phyloP scores from a whole-genome alignment of 2,888 invertebrate species.

The Netelia fuscicornis region DNA sequence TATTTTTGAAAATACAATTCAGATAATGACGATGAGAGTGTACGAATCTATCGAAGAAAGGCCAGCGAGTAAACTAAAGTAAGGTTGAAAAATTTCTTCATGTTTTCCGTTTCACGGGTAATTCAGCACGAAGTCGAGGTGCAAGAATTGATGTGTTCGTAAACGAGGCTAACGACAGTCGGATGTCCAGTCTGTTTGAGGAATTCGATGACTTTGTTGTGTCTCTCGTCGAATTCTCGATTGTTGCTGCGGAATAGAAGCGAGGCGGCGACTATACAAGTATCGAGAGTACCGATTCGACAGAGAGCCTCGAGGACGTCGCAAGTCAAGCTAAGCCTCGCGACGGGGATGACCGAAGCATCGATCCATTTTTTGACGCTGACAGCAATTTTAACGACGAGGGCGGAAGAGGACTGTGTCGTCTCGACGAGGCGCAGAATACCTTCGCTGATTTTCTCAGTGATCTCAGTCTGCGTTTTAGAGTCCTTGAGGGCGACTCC shows the following conservation, averaged over 20 bases:
- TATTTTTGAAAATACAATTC: neutral
- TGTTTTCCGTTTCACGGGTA: neutral
- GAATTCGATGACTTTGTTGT: conserved; percentile 26
- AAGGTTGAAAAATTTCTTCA: neutral
- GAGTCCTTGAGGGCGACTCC: conserved; percentile 32
- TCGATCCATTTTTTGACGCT: conserved; percentile 61
- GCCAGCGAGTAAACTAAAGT: no score
- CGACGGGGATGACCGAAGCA: neutral
- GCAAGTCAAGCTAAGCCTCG: neutral
- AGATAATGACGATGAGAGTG: neutral
- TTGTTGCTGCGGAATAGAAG: conserved; percentile 27
- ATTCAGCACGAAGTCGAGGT: neutral
- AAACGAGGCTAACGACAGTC: conserved; percentile 46
- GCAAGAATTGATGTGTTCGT: conserved; percentile 31
- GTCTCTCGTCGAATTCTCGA: conserved; percentile 11
- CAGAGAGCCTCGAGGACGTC: conserved; percentile 60
- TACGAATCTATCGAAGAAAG: no score
- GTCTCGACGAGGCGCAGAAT: conserved; percentile 50
- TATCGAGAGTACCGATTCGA: conserved; percentile 11
- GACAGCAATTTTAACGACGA: conserved; percentile 32
- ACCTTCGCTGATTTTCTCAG: conserved; percentile 35
- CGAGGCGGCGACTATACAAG: conserved; percentile 60
- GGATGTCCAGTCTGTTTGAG: conserved; percentile 48
- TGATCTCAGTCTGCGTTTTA: conserved; percentile 34
- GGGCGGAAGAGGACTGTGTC: conserved; percentile 49